Base-by-base conservation (phyloP, 1,140 invertebrate genomes). In the Diplogasteroides magnus region DNA sequence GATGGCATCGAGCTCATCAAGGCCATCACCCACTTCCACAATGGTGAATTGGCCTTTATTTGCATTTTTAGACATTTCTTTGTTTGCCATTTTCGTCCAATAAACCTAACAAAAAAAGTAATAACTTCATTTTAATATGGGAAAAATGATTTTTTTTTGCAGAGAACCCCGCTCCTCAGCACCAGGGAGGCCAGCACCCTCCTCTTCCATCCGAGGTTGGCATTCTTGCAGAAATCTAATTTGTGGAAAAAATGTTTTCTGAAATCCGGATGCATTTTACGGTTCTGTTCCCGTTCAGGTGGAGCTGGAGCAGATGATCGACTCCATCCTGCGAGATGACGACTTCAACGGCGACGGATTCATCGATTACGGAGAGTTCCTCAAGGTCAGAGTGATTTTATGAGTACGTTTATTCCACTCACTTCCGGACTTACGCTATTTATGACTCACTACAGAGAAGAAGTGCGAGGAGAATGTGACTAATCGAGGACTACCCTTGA, bases 281-380 rank as follows among this genome's bases (percentile, higher is more conserved):
- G n/a, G n/a, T n/a, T n/a, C n/a, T n/a, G n/a, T n/a, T n/a, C n/a
- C n/a, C n/a, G n/a, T n/a, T n/a, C 6, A 48, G 37, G 37, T 79
- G 14, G 85, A 86, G 73, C 81, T 86, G 19, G 74, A 81, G 59
- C 82, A 84, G 63, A 85, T 86, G 72, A 85, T 86, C 32, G 85
- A 86, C 69, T 77, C 80, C 27, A 85, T 86, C 58, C 77, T 86
- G 13, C 60, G 80, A 56, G 85, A 86, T 66, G 85, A 86, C 77
- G 86, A 86, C 72, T 78, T 83, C 48, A 84, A 86, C 74, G 74
- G 77, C 23, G 85, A 86, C 74, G 86, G 86, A 11, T 86, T 72
- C 57, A 77, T 77, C 32, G 77, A 77, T 55, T 78, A 78, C 56
- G 77, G 81, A n/a, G 80, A 82, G 62, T 82, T 82, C 67, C 66